These are phyloP conservation scores for Pogoniulus pusillus DNA, from an alignment of 2,797 vertebrate genomes.

Conservation along the genomic window DNA sequence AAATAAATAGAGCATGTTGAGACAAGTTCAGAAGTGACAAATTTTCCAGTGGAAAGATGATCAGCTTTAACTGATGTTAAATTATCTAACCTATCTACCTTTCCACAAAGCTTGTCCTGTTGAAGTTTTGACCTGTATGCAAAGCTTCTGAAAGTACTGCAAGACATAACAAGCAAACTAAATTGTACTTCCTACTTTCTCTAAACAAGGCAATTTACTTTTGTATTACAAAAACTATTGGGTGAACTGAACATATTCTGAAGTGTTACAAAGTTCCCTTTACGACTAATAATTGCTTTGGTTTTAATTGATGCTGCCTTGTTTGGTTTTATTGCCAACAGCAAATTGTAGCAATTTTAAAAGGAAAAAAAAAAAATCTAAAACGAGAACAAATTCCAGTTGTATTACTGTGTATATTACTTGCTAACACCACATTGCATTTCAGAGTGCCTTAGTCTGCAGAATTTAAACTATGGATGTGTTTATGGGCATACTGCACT, in stretches of 20 bases:
- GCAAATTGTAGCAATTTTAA: not conserved
- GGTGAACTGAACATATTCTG: not conserved
- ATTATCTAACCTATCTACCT: not conserved
- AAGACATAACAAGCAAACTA: not conserved
- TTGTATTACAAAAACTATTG: not conserved
- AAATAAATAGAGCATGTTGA: not conserved
- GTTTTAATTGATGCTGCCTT: not conserved
- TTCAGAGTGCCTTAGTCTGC: not conserved
- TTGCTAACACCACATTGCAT: not conserved
- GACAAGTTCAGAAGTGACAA: not conserved
- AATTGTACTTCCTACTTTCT: not conserved
- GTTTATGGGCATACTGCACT: not conserved
- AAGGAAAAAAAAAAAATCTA: not conserved
- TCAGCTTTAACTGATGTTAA: not conserved
- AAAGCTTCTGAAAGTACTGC: not conserved
- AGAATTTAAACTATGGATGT: not conserved
- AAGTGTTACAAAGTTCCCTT: not conserved
- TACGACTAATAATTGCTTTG: not conserved
- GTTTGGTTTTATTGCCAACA: not conserved
- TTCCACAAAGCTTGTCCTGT: not conserved
- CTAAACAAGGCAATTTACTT: not conserved
- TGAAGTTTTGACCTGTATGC: not conserved
- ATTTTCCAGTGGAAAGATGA: not conserved
- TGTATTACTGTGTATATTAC: not conserved
- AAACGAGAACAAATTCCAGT: not conserved